phyloP scores from a whole-genome alignment of 2,113 vertebrate species.

The Dicaeum eximium region DNA sequence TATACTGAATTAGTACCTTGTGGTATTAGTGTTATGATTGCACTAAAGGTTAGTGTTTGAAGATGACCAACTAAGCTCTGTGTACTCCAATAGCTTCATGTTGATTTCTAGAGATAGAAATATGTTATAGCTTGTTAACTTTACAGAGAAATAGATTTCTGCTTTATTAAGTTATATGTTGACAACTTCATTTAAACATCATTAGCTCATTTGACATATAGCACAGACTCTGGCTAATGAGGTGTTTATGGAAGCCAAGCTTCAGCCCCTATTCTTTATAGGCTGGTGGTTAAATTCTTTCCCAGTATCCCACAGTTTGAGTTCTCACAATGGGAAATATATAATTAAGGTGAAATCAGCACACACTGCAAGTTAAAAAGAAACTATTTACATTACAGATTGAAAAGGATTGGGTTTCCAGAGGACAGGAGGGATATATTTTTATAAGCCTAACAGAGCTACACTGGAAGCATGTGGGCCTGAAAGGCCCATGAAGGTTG shows the following conservation, averaged over 20 bases:
- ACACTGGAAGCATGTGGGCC: not conserved
- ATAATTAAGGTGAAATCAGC: constrained; percentile 60
- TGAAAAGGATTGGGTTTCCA: constrained; percentile 37
- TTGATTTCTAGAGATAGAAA: not conserved
- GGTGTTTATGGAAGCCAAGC: constrained; percentile 40
- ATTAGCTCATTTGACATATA: constrained; percentile 7
- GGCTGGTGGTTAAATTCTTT: constrained; percentile 44
- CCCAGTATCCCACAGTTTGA: constrained; percentile 4
- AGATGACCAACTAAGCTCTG: not conserved
- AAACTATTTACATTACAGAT: constrained; percentile 34
- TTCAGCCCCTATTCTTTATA: constrained; percentile 30
- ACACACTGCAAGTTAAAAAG: constrained; percentile 6
- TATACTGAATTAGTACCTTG: not conserved
- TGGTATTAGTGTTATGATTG: not conserved
- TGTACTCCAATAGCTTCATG: not conserved
- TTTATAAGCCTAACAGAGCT: constrained; percentile 1
- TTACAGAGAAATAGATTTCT: not conserved
- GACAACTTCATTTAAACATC: constrained; percentile 36
- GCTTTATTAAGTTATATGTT: not conserved
- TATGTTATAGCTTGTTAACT: not conserved
- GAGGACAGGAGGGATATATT: constrained; percentile 12
- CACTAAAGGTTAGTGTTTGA: not conserved
- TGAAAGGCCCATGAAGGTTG: not conserved
- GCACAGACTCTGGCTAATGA: constrained; percentile 3
- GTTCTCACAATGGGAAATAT: constrained; percentile 8